A percentile compares a stretch with the other conserved stretches of the same genome.
Evolutionary conservation across 2,797 vertebrate species (phyloP).

Genomic region (Diplodus sargus): DNA sequence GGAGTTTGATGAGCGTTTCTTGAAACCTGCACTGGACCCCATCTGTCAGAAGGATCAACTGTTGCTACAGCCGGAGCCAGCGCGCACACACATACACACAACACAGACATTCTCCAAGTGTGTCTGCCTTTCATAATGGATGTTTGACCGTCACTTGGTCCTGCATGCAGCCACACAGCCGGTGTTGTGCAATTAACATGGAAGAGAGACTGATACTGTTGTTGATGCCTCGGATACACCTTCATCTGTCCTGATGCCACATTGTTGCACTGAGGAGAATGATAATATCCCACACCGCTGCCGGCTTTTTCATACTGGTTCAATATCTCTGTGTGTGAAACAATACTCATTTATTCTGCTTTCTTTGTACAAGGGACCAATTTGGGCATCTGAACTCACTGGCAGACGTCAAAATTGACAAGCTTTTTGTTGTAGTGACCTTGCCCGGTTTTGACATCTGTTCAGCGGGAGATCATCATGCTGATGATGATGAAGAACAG

Average conservation of each 20-base stretch:
- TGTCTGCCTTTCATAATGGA: slow-evolving; percentile 61
- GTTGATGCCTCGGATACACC: slow-evolving; percentile 78
- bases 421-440: slow-evolving; percentile 74
- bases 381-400: slow-evolving; percentile 51
- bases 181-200: slow-evolving; percentile 76
- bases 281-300: slow-evolving; percentile 67
- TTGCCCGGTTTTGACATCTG: slow-evolving; percentile 72
- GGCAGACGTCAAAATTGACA: slow-evolving; percentile 48
- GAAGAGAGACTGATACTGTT: slow-evolving; percentile 77
- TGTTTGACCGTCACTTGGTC: slow-evolving; percentile 69
- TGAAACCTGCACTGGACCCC: slow-evolving; percentile 61
- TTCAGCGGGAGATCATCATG: slow-evolving; percentile 75
- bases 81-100: neutral
- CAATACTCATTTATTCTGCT: slow-evolving; percentile 33
- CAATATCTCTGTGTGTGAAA: slow-evolving; percentile 58
- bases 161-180: slow-evolving; percentile 56
- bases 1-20: slow-evolving; percentile 64
- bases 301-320: slow-evolving; percentile 66
- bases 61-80: slow-evolving; percentile 82
- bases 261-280: slow-evolving; percentile 79
- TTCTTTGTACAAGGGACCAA: slow-evolving; percentile 30
- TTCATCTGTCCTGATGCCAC: slow-evolving; percentile 79
- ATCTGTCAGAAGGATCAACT: slow-evolving; percentile 82
- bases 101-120: slow-evolving; percentile 65
- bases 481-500: slow-evolving; percentile 94